Conservation (phyloP, 2,113 vertebrate species). For the Synodontis membranacea region DNA sequence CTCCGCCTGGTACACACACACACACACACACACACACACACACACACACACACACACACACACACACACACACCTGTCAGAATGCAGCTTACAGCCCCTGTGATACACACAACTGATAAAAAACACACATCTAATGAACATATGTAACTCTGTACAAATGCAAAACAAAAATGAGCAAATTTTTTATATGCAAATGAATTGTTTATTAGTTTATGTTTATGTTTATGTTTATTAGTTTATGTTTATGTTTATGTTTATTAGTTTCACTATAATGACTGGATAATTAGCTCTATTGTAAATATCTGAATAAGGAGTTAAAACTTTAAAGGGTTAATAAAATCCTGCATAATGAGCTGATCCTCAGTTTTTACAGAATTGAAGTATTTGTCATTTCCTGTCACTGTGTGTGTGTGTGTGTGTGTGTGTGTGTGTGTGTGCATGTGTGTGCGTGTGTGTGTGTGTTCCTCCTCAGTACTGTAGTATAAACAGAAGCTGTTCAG, state of each 20-base stretch:
- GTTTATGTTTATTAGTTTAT: too few species aligned
- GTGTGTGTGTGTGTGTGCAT: too few species aligned
- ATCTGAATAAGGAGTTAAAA: too few species aligned
- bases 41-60: background rate
- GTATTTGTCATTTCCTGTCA: too few species aligned
- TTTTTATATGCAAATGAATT: too few species aligned
- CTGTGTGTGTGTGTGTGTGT: too few species aligned
- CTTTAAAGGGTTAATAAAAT: background rate
- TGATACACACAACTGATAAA: too few species aligned
- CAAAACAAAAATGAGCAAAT: too few species aligned
- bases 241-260: too few species aligned
- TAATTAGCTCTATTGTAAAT: background rate
- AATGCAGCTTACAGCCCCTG: too few species aligned
- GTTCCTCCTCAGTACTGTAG: background rate
- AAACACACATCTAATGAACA: too few species aligned
- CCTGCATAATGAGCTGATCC: background rate
- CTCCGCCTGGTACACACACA: conserved; percentile 57
- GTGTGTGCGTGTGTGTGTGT: background rate
- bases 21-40: conserved; percentile 9
- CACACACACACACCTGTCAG: background rate
- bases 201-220: too few species aligned
- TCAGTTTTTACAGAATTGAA: background rate
- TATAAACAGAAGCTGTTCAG: background rate
- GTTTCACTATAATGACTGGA: background rate
- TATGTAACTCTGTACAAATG: background rate